These are phyloP conservation scores for Actias luna DNA, from an alignment of 2,888 invertebrate genomes.

Conservation along the genomic window DNA sequence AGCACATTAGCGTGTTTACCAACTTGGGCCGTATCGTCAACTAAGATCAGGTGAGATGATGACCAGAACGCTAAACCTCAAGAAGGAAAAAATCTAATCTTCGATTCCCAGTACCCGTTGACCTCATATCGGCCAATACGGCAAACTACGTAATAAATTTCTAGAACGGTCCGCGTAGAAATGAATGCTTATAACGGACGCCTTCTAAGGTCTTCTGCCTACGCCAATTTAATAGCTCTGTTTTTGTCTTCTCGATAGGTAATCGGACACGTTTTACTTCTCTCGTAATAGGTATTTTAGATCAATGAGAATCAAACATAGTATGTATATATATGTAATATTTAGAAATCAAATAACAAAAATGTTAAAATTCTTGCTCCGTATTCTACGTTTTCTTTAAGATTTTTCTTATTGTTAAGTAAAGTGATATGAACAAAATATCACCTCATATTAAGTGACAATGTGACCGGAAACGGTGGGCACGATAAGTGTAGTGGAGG, in stretches of 20 bases:
- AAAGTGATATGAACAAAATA: too few species aligned
- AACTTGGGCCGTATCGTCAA: too few species aligned
- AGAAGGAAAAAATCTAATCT: too few species aligned
- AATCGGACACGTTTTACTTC: not conserved
- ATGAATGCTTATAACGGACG: slow-evolving; percentile 57
- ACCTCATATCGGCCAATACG: slow-evolving; percentile 41
- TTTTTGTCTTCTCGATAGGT: slow-evolving; percentile 41
- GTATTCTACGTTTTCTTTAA: too few species aligned
- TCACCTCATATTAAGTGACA: too few species aligned
- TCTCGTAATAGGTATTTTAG: not conserved
- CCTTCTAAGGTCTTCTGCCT: slow-evolving; percentile 35
- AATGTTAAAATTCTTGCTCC: too few species aligned
- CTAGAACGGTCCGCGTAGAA: slow-evolving; percentile 39
- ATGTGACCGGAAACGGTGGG: too few species aligned
- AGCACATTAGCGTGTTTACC: too few species aligned
- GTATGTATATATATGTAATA: not conserved
- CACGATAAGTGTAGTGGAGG: too few species aligned
- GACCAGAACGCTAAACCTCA: not conserved
- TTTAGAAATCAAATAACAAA: not conserved
- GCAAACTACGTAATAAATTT: slow-evolving; percentile 51
- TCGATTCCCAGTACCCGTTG: slow-evolving; percentile 15
- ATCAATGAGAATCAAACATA: not conserved
- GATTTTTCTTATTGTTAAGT: too few species aligned
- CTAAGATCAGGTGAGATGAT: not conserved
- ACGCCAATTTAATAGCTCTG: slow-evolving; percentile 43